Evolutionary conservation across 2,113 vertebrate species (phyloP), one percentile per base, ranked within the genome.

Genomic region (Neodon shergylaensis): DNA sequence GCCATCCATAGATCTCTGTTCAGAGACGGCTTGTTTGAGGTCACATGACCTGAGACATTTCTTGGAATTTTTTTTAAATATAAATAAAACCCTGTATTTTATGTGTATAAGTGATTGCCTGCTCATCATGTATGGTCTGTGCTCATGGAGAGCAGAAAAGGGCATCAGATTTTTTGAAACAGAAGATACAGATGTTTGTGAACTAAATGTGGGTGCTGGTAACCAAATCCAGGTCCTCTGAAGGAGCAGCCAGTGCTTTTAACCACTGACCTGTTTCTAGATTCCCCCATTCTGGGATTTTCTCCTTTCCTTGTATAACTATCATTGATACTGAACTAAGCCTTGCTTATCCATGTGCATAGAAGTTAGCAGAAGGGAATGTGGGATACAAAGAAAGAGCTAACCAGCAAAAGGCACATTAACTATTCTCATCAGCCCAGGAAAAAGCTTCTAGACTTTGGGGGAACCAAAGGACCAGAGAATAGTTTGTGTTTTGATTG

Each of bases 281-380:
- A 44, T 42, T n/a, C 58, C 9, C 26, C 24, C 17, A 31, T 31
- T 19, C n/a, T 65, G 1, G 22, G n/a, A 21, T 9, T 44, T 17
- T 65, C 9, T 44, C 39, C 21, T 58, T 44, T n/a, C 14, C 14
- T 42, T 5, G 0, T 17, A 7, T 7, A n/a, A 52, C 28, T 44
- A 2, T 22, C 10, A 0, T 33, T n/a, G 16, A n/a, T 78, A 31
- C n/a, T 3, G n/a, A 92, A 36, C 47, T 52, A 54, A 47, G 44
- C 5, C 28, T 92, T 19, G 8, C 26, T 4, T 8, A n/a, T 36
- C 4, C 2, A 22, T 28, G 17, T 14, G 24, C 19, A 1, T 1
- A 9, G 26, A 77, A 21, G 5, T 42, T 42, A 21, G 11, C 42
- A 90, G 42, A 44, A 13, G 58, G 39, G 39, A 73, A 16, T 28